Conservation (phyloP, 2,113 vertebrate genomes). For the Athene cunicularia region DNA sequence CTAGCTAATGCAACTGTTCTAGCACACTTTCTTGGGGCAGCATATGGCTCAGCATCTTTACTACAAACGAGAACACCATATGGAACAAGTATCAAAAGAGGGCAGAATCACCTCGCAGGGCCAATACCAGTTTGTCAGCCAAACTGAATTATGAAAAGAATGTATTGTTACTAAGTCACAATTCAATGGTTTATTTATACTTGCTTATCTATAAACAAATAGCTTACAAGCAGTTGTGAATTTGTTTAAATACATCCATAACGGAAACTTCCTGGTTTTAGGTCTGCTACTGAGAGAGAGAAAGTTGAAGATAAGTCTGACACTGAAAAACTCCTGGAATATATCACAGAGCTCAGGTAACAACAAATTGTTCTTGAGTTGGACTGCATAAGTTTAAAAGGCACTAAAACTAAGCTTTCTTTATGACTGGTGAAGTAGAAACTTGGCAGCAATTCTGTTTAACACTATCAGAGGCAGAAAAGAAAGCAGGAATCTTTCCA, state of each 20-base stretch:
- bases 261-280: not conserved
- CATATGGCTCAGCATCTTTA: not conserved
- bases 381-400: not conserved
- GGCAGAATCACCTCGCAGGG: not conserved
- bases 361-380: not conserved
- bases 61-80: not conserved
- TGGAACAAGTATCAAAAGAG: not conserved
- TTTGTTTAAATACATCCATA: not conserved
- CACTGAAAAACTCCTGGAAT: slow-evolving; percentile 74
- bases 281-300: slow-evolving; percentile 67
- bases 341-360: slow-evolving; percentile 85
- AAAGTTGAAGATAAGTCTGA: slow-evolving; percentile 77
- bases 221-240: not conserved
- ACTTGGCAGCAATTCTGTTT: not conserved
- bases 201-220: not conserved
- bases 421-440: not conserved
- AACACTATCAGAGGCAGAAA: not conserved
- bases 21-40: not conserved
- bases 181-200: not conserved
- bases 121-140: not conserved
- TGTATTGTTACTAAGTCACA: not conserved
- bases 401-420: not conserved
- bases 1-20: not conserved
- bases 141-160: not conserved
- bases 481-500: fast-evolving